Conservation (phyloP, 2,888 invertebrate genomes). For the Mythimna vitellina region DNA sequence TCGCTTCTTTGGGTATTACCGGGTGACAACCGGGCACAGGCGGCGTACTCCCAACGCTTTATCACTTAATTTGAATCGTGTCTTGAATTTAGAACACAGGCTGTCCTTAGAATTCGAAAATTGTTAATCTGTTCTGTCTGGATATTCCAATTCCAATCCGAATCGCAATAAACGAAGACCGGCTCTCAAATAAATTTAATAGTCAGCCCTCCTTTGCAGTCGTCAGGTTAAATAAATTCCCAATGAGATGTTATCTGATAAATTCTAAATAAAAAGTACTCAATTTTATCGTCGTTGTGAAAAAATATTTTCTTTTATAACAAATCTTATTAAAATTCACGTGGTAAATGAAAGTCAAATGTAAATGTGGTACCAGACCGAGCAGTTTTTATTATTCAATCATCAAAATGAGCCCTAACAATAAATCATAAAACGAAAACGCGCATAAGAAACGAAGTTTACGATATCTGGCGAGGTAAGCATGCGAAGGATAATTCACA, state of each 20-base stretch:
- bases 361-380: constrained; percentile 63
- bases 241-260: constrained; percentile 60
- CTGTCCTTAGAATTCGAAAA: constrained; percentile 73
- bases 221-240: constrained; percentile 67
- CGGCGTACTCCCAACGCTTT: constrained; percentile 81
- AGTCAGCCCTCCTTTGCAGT: constrained; percentile 61
- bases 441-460: constrained; percentile 67
- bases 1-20: constrained; percentile 76
- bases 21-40: constrained; percentile 79
- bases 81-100: constrained; percentile 79
- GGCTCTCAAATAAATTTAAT: constrained; percentile 69
- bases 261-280: constrained; percentile 65
- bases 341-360: constrained; percentile 66
- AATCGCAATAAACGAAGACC: constrained; percentile 65
- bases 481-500: constrained; percentile 63
- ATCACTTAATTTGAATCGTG: constrained; percentile 89
- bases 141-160: constrained; percentile 68
- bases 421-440: constrained; percentile 69
- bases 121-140: constrained; percentile 73
- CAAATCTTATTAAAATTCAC: constrained; percentile 67
- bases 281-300: constrained; percentile 54
- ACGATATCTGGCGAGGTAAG: constrained; percentile 67
- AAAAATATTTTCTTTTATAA: constrained; percentile 56
- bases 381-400: constrained; percentile 68
- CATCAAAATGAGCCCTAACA: constrained; percentile 65